phyloP scores from a whole-genome alignment of 2,888 invertebrate species.

The Erebia aethiops region DNA sequence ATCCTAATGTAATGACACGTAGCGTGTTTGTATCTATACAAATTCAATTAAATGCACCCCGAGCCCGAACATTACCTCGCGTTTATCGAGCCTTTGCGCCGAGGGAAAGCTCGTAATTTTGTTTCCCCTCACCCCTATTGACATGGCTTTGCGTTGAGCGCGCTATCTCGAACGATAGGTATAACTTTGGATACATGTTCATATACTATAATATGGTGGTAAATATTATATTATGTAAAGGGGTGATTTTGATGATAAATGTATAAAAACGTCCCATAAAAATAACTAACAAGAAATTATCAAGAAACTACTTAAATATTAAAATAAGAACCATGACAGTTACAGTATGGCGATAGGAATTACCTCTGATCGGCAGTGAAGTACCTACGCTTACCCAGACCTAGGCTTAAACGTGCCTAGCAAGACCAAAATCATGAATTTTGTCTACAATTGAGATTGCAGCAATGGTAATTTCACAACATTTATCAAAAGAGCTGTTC shows the following conservation, averaged over 20 bases:
- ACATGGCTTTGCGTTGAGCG: conserved; percentile 38
- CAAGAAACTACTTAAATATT: too few relatives aligned
- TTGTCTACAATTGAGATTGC: too few relatives aligned
- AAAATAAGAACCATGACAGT: too few relatives aligned
- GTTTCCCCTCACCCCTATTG: conserved; percentile 47
- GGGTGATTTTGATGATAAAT: not conserved
- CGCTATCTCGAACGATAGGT: not conserved
- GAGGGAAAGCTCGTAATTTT: conserved; percentile 51
- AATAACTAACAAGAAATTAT: not conserved
- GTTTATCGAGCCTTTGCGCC: conserved; percentile 37
- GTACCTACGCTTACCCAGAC: too few relatives aligned
- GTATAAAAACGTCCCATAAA: not conserved
- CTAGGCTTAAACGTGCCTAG: too few relatives aligned
- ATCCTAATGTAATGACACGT: conserved; percentile 6
- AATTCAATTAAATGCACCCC: conserved; percentile 53
- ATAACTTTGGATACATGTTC: not conserved
- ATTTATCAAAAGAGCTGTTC: too few relatives aligned
- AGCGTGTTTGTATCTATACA: conserved; percentile 41
- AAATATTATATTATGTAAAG: not conserved
- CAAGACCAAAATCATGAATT: too few relatives aligned
- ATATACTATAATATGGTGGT: not conserved
- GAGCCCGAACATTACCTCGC: conserved; percentile 36
- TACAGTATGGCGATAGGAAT: too few relatives aligned
- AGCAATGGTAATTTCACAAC: too few relatives aligned
- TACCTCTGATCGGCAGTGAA: too few relatives aligned